Evolutionary conservation across 2,888 invertebrate species (phyloP).

Genomic region (Diploptera punctata): DNA sequence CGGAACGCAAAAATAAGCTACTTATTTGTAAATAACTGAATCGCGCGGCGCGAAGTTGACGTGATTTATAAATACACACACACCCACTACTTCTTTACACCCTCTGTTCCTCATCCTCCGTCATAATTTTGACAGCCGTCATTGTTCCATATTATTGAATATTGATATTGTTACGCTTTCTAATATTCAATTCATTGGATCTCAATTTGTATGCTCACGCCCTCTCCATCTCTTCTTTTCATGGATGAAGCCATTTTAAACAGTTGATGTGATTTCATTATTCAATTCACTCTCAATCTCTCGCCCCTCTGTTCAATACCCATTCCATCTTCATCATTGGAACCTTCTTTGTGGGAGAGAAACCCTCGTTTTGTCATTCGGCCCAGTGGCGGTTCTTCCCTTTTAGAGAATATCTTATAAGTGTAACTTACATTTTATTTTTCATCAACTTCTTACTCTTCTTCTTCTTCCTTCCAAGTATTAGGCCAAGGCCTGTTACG

Average conservation of each 20-base stretch:
- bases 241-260: slow-evolving; percentile 43
- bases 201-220: slow-evolving; percentile 40
- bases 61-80: neutral
- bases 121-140: neutral
- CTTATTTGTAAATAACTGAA: neutral
- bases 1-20: too few relatives aligned
- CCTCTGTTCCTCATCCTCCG: neutral
- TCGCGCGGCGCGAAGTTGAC: neutral
- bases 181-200: slow-evolving; percentile 39
- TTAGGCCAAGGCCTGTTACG: too few relatives aligned
- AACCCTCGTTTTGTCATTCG: neutral
- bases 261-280: slow-evolving; percentile 44
- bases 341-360: slow-evolving; percentile 30
- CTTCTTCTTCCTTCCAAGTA: too few relatives aligned
- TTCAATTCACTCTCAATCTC: slow-evolving; percentile 31
- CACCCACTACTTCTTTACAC: neutral
- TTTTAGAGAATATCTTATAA: too few relatives aligned
- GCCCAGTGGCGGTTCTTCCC: slow-evolving; percentile 15
- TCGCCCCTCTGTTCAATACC: slow-evolving; percentile 11
- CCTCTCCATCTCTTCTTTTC: slow-evolving; percentile 36
- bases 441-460: too few relatives aligned
- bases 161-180: slow-evolving; percentile 29
- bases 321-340: neutral
- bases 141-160: slow-evolving; percentile 30
- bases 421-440: neutral